Evolutionary conservation across 1,140 invertebrate genomes (phyloP).

Genomic region (Acromyrmex heyeri): DNA sequence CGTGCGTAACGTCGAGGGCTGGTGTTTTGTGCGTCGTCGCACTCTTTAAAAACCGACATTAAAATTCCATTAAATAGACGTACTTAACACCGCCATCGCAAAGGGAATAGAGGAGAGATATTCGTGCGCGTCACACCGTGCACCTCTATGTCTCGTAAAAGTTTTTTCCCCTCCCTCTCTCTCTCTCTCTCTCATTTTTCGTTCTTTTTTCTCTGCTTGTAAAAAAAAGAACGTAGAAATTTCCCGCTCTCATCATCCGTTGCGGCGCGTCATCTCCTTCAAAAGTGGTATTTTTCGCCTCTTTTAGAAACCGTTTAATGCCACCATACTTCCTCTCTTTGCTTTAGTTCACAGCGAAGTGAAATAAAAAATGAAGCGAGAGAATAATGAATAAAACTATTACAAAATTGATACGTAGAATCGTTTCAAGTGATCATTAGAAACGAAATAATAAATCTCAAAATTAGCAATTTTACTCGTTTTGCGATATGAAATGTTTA

Average conservation of each 20-base stretch:
- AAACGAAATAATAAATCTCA: not conserved
- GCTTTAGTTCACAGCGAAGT: not conserved
- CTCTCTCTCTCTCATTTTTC: not conserved
- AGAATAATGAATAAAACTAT: not conserved
- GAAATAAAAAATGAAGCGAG: constrained; percentile 48
- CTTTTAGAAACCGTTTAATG: constrained; percentile 65
- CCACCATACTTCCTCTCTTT: constrained; percentile 33
- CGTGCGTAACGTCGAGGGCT: constrained; percentile 34
- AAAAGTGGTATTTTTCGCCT: constrained; percentile 48
- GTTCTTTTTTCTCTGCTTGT: not conserved
- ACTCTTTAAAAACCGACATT: constrained; percentile 69
- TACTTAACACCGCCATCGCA: constrained; percentile 62
- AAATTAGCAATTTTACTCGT: not conserved
- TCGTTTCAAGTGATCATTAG: not conserved
- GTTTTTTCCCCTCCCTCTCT: not conserved
- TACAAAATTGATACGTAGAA: not conserved
- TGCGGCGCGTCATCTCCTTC: constrained; percentile 18
- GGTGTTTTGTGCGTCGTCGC: constrained; percentile 23
- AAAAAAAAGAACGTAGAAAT: constrained; percentile 62
- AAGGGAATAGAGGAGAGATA: constrained; percentile 51
- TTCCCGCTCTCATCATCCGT: constrained; percentile 60
- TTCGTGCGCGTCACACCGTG: constrained; percentile 57
- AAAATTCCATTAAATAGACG: constrained; percentile 75
- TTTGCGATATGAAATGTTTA: not conserved
- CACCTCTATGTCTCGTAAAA: constrained; percentile 12